Conservation (phyloP, 2,888 invertebrate genomes). For the Nezara viridula region DNA sequence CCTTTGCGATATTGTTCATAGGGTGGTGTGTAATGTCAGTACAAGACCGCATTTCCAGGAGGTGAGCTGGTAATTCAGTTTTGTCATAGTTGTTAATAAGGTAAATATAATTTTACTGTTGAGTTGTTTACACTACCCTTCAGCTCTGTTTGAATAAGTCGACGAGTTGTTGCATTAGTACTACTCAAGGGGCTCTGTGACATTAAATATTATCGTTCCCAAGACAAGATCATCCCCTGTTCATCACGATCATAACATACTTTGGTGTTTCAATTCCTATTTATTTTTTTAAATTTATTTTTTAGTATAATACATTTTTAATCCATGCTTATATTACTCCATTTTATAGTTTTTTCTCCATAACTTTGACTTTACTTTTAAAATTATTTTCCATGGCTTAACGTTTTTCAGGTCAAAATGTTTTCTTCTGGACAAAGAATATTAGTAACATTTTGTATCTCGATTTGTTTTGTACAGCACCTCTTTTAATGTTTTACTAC, state of each 20-base stretch:
- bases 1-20: not conserved
- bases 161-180: not conserved
- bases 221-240: not conserved
- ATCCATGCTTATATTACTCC: too few relatives aligned
- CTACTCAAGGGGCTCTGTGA: not conserved
- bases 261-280: not conserved
- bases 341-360: too few relatives aligned
- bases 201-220: not conserved
- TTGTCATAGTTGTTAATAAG: conserved; percentile 13
- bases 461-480: too few relatives aligned
- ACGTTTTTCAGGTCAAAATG: too few relatives aligned
- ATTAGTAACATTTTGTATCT: too few relatives aligned
- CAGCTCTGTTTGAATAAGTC: not conserved
- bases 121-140: not conserved
- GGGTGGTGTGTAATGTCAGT: not conserved
- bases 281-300: too few relatives aligned
- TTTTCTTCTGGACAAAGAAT: too few relatives aligned
- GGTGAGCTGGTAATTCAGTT: not conserved
- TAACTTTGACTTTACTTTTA: too few relatives aligned
- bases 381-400: too few relatives aligned
- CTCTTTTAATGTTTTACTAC: too few relatives aligned
- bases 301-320: too few relatives aligned
- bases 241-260: not conserved
- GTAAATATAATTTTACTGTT: conserved; percentile 30
- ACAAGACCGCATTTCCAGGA: not conserved